Evolutionary conservation across 2,797 vertebrate species (phyloP), one percentile per base, ranked within the genome.

Genomic region (Crocodylus rhombifer): DNA sequence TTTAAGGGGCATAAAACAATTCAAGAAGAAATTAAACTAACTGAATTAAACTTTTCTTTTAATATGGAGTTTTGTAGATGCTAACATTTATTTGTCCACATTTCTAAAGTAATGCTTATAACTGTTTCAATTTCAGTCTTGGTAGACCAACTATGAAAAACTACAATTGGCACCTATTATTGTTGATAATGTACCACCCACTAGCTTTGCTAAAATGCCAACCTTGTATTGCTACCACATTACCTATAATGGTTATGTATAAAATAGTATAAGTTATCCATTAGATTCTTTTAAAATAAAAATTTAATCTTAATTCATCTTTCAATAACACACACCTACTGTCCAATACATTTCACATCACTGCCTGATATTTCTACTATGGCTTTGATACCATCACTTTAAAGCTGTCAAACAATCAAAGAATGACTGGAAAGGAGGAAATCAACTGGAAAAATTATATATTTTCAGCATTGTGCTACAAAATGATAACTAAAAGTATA

Each of bases 141-240:
- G 93, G 94, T 92, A 88, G 75, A 92, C 78, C 92, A 95, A 87
- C 94, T 96, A 95, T 95, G 94, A 96, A 97, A 97, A 97, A 89
- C 81, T 86, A 93, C 87, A 86, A 77, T 93, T 95, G 96, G 36
- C 87, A 94, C 84, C 90, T 95, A 91, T 91, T 94, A 95, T 90
- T 64, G 84, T 55, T 92, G 93, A 77, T 90, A 95, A 97, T 96
- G 79, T 91, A 95, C 77, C 80, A 95, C 62, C 91, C 95, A 92
- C 75, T 87, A 94, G 73, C 10, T 36, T 74, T 87, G 60, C 77
- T 93, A 81, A 95, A 89, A 85, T 84, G 80, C 30, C 55, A 87
- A 85, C 87, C 96, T 96, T 96, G 85, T 92, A 81, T 96, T 90
- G 79, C 21, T 71, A 91, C 51, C 55, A 30, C 36, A 61, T 89